Conservation (phyloP, 2,797 vertebrate species). For the Gallinago stenura region DNA sequence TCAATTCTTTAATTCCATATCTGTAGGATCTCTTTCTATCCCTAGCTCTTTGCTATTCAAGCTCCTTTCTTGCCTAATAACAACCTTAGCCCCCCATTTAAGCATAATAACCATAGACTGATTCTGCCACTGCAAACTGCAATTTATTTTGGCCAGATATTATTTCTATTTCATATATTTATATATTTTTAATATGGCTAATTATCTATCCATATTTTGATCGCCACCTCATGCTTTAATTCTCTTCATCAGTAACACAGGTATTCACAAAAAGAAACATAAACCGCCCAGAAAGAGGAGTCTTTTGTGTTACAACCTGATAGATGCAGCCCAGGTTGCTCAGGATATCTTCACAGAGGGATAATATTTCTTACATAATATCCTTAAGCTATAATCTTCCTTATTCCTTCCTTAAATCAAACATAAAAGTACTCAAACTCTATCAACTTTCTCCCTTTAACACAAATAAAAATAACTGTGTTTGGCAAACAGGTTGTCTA, state of each 20-base stretch:
- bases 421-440: slow-evolving; percentile 25
- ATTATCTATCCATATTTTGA: not conserved
- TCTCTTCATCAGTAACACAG: not conserved
- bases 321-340: not conserved
- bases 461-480: slow-evolving; percentile 48
- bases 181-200: not conserved
- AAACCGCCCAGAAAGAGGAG: not conserved
- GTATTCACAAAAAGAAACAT: not conserved
- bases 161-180: not conserved
- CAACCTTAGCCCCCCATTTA: not conserved
- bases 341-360: not conserved
- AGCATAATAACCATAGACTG: not conserved
- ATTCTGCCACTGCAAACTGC: not conserved
- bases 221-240: not conserved
- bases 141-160: not conserved
- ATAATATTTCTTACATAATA: not conserved
- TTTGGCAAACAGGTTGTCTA: slow-evolving; percentile 51
- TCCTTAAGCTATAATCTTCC: slow-evolving; percentile 2
- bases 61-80: not conserved
- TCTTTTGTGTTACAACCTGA: not conserved
- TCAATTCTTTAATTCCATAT: not conserved
- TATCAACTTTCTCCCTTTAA: slow-evolving; percentile 30
- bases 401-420: slow-evolving; percentile 43
- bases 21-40: not conserved
- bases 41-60: not conserved